phyloP scores from a whole-genome alignment of 1,140 invertebrate genomes.

The Luehdorfia chinensis region DNA sequence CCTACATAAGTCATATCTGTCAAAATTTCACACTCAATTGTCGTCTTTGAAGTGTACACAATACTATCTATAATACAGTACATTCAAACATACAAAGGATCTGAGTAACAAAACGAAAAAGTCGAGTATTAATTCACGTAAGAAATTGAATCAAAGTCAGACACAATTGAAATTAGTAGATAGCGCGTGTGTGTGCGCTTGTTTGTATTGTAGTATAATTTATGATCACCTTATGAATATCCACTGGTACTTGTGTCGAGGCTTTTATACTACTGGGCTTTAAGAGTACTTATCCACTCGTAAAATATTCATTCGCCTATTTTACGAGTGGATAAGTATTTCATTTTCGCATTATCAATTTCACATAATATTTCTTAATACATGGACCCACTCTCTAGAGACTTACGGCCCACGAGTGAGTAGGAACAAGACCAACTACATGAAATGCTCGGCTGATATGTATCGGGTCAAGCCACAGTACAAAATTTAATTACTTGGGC shows the following conservation, averaged over 20 bases:
- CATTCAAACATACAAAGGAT: conserved; percentile 4
- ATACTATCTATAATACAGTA: conserved; percentile 21
- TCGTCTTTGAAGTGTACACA: conserved; percentile 6
- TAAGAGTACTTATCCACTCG: not conserved
- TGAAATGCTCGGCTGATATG: too few relatives aligned
- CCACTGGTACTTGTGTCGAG: not conserved
- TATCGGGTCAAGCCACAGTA: too few relatives aligned
- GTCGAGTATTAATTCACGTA: conserved; percentile 30
- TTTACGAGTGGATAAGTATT: too few relatives aligned
- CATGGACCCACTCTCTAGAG: too few relatives aligned
- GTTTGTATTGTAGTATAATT: conserved; percentile 26
- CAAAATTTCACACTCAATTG: conserved; percentile 17
- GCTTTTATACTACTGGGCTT: conserved; percentile 1
- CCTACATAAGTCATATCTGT: conserved; percentile 14
- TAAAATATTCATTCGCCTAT: too few relatives aligned
- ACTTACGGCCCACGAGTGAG: too few relatives aligned
- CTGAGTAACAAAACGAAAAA: not conserved
- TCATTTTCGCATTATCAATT: too few relatives aligned
- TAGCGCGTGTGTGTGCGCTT: conserved; percentile 19
- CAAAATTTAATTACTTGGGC: too few relatives aligned
- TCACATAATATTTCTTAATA: too few relatives aligned
- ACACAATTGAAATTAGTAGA: conserved; percentile 33
- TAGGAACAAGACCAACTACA: too few relatives aligned
- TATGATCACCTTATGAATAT: conserved; percentile 30
- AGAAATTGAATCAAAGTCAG: conserved; percentile 30